Evolutionary conservation across 2,888 invertebrate genomes (phyloP).

Genomic region (Geotrupes spiniger): DNA sequence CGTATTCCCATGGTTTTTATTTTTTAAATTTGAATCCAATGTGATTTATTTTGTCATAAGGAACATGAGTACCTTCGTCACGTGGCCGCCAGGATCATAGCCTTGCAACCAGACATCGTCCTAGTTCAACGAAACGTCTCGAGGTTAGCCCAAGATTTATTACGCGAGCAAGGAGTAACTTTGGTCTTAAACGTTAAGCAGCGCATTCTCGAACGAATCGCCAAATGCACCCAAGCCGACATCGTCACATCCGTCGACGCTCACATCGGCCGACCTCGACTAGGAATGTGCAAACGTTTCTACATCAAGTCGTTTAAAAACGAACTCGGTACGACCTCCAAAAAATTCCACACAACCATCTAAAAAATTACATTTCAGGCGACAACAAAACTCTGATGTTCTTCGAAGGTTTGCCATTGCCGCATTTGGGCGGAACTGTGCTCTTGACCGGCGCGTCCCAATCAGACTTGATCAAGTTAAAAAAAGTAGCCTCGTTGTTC

Average conservation of each 20-base stretch:
- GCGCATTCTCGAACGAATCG: slow-evolving; percentile 73
- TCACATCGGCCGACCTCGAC: slow-evolving; percentile 72
- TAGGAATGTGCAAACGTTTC: slow-evolving; percentile 84
- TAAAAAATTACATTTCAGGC: slow-evolving; percentile 48
- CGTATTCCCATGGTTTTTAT: slow-evolving; percentile 10
- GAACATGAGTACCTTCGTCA: slow-evolving; percentile 84
- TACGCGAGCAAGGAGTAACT: slow-evolving; percentile 78
- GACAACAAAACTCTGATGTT: slow-evolving; percentile 86
- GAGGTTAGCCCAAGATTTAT: slow-evolving; percentile 79
- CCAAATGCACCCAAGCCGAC: slow-evolving; percentile 79
- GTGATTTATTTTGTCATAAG: slow-evolving; percentile 44
- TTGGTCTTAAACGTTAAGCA: slow-evolving; percentile 83
- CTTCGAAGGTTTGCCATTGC: slow-evolving; percentile 84
- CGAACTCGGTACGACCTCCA: slow-evolving; percentile 47
- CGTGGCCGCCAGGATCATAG: slow-evolving; percentile 80
- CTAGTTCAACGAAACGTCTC: slow-evolving; percentile 87
- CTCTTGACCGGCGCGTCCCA: slow-evolving; percentile 74
- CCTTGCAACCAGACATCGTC: slow-evolving; percentile 82
- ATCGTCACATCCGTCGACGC: slow-evolving; percentile 86
- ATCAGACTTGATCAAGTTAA: slow-evolving; percentile 75
- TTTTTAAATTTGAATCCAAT: slow-evolving; percentile 9
- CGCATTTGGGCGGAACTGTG: slow-evolving; percentile 83
- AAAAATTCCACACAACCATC: background rate
- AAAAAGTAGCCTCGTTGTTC: slow-evolving; percentile 78
- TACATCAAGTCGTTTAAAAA: slow-evolving; percentile 62